phyloP scores from a whole-genome alignment of 2,888 invertebrate species.

The Melipona bicolor region DNA sequence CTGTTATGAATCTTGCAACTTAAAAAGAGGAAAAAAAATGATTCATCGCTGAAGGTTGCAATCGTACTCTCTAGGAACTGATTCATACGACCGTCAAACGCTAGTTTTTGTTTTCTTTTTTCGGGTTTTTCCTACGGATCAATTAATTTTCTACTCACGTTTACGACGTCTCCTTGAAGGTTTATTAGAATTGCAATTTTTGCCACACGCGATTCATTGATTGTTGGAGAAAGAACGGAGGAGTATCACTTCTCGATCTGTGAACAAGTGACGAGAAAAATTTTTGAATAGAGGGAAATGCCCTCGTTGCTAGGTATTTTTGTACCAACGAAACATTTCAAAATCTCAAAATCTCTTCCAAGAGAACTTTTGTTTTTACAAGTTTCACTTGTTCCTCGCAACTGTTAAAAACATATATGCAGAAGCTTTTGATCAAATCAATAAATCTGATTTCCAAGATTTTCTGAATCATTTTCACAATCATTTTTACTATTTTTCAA shows the following conservation, averaged over 20 bases:
- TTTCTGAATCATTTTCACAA: background rate
- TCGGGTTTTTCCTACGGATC: background rate
- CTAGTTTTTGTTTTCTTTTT: background rate
- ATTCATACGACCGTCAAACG: conserved; percentile 17
- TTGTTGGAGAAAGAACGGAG: background rate
- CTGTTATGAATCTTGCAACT: conserved; percentile 24
- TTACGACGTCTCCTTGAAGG: conserved; percentile 29
- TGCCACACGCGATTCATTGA: background rate
- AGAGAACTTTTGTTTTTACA: background rate
- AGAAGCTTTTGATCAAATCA: background rate
- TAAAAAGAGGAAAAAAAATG: conserved; percentile 17
- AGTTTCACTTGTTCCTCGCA: background rate
- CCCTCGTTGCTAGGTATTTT: too few species aligned
- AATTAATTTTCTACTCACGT: conserved; percentile 26
- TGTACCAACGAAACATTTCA: too few species aligned
- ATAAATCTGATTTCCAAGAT: background rate
- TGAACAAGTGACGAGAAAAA: background rate
- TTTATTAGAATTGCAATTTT: background rate
- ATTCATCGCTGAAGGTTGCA: conserved; percentile 36
- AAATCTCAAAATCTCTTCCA: too few species aligned
- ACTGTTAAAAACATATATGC: background rate
- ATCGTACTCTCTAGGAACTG: conserved; percentile 17
- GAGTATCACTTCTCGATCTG: background rate
- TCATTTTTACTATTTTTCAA: background rate
- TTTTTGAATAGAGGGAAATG: background rate